A percentile compares a stretch with the other conserved stretches of the same genome.
These are phyloP conservation scores for Listrodromus nycthemerus DNA, from an alignment of 2,888 invertebrate genomes.

Conservation along the genomic window DNA sequence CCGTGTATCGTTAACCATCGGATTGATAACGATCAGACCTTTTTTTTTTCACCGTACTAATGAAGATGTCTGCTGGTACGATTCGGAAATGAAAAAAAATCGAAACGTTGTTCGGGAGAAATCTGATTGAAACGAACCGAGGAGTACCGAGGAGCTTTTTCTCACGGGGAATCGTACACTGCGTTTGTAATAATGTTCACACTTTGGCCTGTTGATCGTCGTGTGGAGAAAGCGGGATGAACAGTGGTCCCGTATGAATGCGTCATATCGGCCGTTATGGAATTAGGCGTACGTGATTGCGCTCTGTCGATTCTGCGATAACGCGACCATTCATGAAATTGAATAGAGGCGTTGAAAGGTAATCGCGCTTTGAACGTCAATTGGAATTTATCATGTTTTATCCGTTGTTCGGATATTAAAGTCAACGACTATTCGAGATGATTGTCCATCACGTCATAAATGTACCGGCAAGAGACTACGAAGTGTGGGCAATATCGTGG, in stretches of 20 bases:
- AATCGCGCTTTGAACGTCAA: constrained; percentile 39
- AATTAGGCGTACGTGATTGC: constrained; percentile 18
- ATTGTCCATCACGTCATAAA: background rate
- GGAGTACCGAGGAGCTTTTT: background rate
- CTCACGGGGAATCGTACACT: background rate
- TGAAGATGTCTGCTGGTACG: no score
- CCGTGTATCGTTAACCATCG: constrained; percentile 44
- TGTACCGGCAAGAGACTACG: background rate
- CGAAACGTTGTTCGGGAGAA: no score
- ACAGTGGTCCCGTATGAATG: constrained; percentile 60
- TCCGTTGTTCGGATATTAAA: constrained; percentile 48
- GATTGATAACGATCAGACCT: constrained; percentile 37
- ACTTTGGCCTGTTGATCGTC: constrained; percentile 28
- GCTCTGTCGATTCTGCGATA: constrained; percentile 23
- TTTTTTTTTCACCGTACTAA: background rate
- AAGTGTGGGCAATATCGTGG: background rate
- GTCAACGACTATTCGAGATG: constrained; percentile 10
- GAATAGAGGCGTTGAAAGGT: constrained; percentile 59
- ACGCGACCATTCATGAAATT: constrained; percentile 52
- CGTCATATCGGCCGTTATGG: constrained; percentile 17
- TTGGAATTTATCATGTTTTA: constrained; percentile 59
- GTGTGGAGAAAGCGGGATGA: constrained; percentile 14
- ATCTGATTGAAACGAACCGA: background rate
- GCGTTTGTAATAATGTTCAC: constrained; percentile 16
- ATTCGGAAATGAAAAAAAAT: no score